phyloP scores from a whole-genome alignment of 2,113 vertebrate genomes.

The Gymnobelideus leadbeateri region DNA sequence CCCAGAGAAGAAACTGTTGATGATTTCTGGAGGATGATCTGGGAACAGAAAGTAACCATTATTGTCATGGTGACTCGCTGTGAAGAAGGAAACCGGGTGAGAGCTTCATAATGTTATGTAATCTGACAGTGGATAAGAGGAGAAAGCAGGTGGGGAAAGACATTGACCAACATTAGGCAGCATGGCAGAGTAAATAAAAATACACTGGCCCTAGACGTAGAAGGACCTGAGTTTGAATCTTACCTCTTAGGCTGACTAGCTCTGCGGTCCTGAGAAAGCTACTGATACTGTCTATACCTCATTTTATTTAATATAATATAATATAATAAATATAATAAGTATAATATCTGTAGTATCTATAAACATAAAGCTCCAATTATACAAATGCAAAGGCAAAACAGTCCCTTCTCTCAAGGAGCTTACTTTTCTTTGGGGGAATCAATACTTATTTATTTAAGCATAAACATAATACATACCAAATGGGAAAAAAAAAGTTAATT shows the following conservation, averaged over 20 bases:
- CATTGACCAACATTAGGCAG: neutral
- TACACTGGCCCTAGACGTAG: neutral
- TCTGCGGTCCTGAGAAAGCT: neutral
- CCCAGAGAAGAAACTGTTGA: slow-evolving; percentile 95
- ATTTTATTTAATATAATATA: neutral
- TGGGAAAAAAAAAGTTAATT: neutral
- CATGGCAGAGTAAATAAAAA: neutral
- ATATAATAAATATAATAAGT: neutral
- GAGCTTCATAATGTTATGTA: neutral
- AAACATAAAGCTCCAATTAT: neutral
- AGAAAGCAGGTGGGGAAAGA: neutral
- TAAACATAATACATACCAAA: neutral
- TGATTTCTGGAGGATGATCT: slow-evolving; percentile 99
- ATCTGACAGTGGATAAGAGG: neutral
- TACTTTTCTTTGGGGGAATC: neutral
- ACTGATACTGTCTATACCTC: neutral
- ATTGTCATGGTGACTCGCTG: slow-evolving; percentile 99
- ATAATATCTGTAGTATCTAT: neutral
- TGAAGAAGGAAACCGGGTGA: slow-evolving; percentile 96
- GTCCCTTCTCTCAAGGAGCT: neutral
- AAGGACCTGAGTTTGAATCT: neutral
- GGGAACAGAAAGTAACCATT: slow-evolving; percentile 97
- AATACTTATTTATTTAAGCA: neutral
- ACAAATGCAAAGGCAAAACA: neutral
- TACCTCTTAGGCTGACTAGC: neutral